These are phyloP conservation scores for Drosophila stalkeri DNA, from an alignment of 2,888 invertebrate genomes.

Conservation along the genomic window DNA sequence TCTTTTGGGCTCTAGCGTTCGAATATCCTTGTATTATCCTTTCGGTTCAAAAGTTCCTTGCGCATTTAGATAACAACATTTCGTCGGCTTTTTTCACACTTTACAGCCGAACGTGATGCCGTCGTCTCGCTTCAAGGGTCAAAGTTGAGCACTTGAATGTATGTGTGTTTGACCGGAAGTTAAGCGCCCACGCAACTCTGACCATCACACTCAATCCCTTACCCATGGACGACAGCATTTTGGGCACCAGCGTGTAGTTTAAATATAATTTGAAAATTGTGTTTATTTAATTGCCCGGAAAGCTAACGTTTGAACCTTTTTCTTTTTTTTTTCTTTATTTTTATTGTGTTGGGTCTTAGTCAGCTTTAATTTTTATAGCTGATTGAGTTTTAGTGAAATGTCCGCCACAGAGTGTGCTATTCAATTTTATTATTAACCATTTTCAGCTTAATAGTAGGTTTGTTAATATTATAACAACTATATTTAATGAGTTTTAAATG, in stretches of 20 bases:
- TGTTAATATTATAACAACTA: background rate
- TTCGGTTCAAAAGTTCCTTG: conserved; percentile 66
- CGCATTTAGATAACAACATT: conserved; percentile 74
- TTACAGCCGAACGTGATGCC: conserved; percentile 59
- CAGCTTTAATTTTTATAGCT: conserved; percentile 54
- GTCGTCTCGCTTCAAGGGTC: conserved; percentile 30
- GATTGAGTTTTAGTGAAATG: conserved; percentile 61
- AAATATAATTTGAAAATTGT: conserved; percentile 79
- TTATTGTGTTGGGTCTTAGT: conserved; percentile 6
- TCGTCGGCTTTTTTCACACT: conserved; percentile 75
- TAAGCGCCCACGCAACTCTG: conserved; percentile 34
- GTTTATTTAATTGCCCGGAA: conserved; percentile 80
- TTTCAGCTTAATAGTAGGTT: background rate
- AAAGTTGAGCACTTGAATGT: conserved; percentile 64
- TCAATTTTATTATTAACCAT: conserved; percentile 15
- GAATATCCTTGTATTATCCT: conserved; percentile 53
- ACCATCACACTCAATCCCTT: conserved; percentile 6
- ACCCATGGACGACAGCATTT: conserved; percentile 14
- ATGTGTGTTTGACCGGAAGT: conserved; percentile 67
- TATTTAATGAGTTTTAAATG: background rate
- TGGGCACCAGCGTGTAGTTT: conserved; percentile 55
- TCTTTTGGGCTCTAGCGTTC: conserved; percentile 34
- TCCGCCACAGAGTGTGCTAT: conserved; percentile 41
- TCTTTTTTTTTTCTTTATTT: conserved; percentile 19
- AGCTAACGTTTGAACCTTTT: conserved; percentile 52